Evolutionary conservation across 2,888 invertebrate genomes (phyloP).

Genomic region (Volucella bombylans): DNA sequence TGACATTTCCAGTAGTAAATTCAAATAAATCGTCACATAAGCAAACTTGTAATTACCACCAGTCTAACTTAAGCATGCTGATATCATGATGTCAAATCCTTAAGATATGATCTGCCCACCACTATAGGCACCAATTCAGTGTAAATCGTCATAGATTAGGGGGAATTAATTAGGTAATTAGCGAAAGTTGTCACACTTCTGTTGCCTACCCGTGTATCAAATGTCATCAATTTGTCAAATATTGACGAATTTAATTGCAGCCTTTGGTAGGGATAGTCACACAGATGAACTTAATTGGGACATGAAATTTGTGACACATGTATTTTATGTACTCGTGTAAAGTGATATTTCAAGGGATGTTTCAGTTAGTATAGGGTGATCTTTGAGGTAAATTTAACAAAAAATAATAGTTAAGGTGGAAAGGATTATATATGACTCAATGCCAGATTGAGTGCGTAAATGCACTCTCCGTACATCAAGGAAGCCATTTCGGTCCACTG

Average conservation of each 20-base stretch:
- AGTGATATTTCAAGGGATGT: background rate
- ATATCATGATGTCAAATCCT: background rate
- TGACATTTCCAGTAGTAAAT: slow-evolving; percentile 51
- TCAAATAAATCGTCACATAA: slow-evolving; percentile 44
- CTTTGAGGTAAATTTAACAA: background rate
- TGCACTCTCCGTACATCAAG: too few relatives aligned
- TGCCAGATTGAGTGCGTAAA: too few relatives aligned
- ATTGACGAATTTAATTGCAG: slow-evolving; percentile 32
- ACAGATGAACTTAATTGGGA: background rate
- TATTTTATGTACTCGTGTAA: background rate
- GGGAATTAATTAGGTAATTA: slow-evolving; percentile 48
- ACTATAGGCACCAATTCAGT: slow-evolving; percentile 8
- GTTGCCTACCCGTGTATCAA: slow-evolving; percentile 34
- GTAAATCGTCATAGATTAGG: slow-evolving; percentile 52
- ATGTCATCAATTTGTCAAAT: slow-evolving; percentile 61
- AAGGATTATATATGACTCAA: too few relatives aligned
- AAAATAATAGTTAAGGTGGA: too few relatives aligned
- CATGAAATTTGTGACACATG: background rate
- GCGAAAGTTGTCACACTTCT: slow-evolving; percentile 30
- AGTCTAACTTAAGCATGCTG: slow-evolving; percentile 14
- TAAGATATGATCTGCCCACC: slow-evolving; percentile 1
- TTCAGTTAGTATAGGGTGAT: background rate
- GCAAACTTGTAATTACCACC: slow-evolving; percentile 38
- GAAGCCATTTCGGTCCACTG: too few relatives aligned
- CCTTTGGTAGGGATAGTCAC: background rate